Evolutionary conservation across 2,888 invertebrate genomes (phyloP), one percentile per base, ranked within the genome.

Genomic region (Napeogenes inachia): DNA sequence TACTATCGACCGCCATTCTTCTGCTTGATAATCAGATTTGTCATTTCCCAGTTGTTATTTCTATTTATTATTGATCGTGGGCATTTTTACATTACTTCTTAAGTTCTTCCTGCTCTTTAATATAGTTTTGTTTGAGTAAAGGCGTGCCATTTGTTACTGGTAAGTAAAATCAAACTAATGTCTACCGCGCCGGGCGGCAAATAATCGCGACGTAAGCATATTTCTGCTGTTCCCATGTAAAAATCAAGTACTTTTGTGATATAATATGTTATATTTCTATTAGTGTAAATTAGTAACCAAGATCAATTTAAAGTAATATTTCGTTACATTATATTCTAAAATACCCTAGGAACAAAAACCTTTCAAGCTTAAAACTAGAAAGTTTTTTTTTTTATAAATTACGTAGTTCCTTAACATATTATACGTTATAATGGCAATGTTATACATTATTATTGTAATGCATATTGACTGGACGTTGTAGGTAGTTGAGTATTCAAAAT

Each of bases 31-130:
- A 12, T 50, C 30, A 10, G 30, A n/a, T 50, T 50, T 50, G 30
- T 50, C 50, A 50, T 47, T 35, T 35, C 42, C 6, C 10, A 42
- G 3, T 42, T 10, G 42, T 10, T 10, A 42, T 42, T 42, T 42
- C 42, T 42, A 42, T 42, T 10, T 21, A 50, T 12, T 50, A 50
- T 50, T 50, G 21, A 30, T 50, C 50, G 50, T 50, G 50, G 50
- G 8, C 12, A 30, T 50, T 50, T 50, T 42, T 42, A 42, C 42
- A 10, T 10, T 12, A 8, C 12, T 8, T 12, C 10, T 50, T 8
- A 13, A 30, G 30, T 8, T 50, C 50, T 21, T 21, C 3, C 8
- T 21, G 30, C 30, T 50, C 30, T 12, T 30, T 30, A 8, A n/a
- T 50, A 50, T 30, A 50, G 50, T 50, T 50, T 50, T 50, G 30